Base-by-base conservation (phyloP, 2,888 invertebrate species). In the Scaptomyza caliginosa region DNA sequence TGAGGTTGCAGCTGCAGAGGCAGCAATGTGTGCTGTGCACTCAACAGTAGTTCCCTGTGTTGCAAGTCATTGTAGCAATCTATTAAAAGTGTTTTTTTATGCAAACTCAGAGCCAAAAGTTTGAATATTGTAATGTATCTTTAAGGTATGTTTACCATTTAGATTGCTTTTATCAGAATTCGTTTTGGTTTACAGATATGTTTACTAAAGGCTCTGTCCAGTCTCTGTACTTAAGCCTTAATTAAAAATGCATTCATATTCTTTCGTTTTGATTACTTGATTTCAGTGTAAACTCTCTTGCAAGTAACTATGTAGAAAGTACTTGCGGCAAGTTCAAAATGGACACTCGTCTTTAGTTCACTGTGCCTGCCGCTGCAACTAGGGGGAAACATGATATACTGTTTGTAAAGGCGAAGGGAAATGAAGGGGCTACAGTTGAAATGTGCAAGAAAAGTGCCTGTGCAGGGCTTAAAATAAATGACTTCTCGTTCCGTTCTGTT, bases 401-500 rank as follows among this genome's bases (percentile, higher is more conserved):
- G 3, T 3, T 10, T 13, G 10, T 1, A 3, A 17, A 26, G 30
- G 24, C 2, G 8, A 10, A 4, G 38, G 8, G 10, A 26, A 13
- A 13, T 26, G 17, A 28, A 11, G 16, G 42, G 32, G 32, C 13
- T n/a, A 13, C 26, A 36, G 36, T 34, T 52, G 13, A 56, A 58
- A 64, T 58, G 71, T 68, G 66, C 57, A 58, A 50, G 59, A 59
- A 68, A 81, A 81, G 62, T 80, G 87, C 79, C 64, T 73, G 65
- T 55, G 59, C 59, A 58, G 69, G 49, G 82, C 87, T 77, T 73
- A 81, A 80, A 77, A 85, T 87, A 80, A 87, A 80, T 85, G 74
- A 81, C 87, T 80, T 80, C 87, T 84, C 67, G 70, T 80, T 80
- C 79, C 79, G 87, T 64, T 72, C n/a, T 85, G 84, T 62, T 49